Evolutionary conservation across 2,113 vertebrate genomes (phyloP), one percentile per base, ranked within the genome.

Genomic region (Anser cygnoides): DNA sequence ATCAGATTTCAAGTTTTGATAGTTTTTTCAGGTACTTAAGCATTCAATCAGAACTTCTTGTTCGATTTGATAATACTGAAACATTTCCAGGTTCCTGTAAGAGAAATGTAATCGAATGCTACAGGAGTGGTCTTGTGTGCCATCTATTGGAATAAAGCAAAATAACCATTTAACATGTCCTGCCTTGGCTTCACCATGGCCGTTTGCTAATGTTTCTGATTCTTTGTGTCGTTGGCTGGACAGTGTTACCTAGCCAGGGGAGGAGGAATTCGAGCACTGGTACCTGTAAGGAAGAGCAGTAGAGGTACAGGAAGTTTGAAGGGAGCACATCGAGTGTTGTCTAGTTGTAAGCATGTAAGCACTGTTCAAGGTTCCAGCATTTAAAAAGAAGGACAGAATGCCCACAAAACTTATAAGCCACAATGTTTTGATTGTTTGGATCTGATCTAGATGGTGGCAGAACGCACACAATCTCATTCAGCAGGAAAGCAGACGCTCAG

Each of bases 121-220:
- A 63, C 78, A 96, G 73, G 77, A 97, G 85, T 23, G 96, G 97
- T 98, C 97, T 98, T 86, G 97, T 97, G 96, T 98, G 98, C 98
- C 97, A 97, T 97, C 98, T 98, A 79, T 98, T 97, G 98, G 97
- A 97, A 84, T 81, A 94, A 59, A 62, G 62, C 89, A 90, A 97
- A 97, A 97, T 88, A 84, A 95, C 95, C 92, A 16, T 35, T 61
- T 62, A 23, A 10, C 11, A 3, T 10, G 9, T 65, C 84, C 90
- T 97, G 92, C 79, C 67, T 58, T 71, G 50, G 37, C 37, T 78
- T 65, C 6, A 1, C 76, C 14, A 1, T 2, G 54, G 58, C 79
- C 78, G 1, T 88, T 87, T 92, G 13, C 81, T 63, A 1, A 9
- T 17, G 33, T 9, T 59, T 33, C 62, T 12, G 28, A 15, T 90